Evolutionary conservation across 2,113 vertebrate genomes (phyloP).

Genomic region (Thryonomys swinderianus): DNA sequence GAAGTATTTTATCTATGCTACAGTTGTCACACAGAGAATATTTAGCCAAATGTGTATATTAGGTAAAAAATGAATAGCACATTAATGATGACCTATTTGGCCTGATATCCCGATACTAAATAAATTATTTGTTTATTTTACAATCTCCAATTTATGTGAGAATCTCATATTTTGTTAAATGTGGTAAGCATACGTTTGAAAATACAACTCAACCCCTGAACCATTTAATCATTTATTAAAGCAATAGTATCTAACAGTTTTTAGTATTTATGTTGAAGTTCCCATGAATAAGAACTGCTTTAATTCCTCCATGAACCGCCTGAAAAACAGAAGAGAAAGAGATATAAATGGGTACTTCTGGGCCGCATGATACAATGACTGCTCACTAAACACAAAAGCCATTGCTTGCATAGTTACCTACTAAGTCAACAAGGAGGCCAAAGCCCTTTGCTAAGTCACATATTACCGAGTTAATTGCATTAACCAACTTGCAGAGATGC

Average conservation of each 20-base stretch:
- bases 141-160: background rate
- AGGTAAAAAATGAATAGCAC: background rate
- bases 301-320: background rate
- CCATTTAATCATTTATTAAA: background rate
- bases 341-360: background rate
- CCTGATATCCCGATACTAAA: background rate
- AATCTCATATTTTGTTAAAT: background rate
- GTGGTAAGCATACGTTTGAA: background rate
- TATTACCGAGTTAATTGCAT: no score
- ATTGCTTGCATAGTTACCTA: accelerated
- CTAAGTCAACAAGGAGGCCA: no score
- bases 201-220: background rate
- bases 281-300: background rate
- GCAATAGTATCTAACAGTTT: background rate
- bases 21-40: background rate
- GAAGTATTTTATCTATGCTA: conserved; percentile 5
- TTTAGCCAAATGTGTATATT: background rate
- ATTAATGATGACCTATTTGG: background rate
- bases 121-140: background rate
- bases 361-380: background rate
- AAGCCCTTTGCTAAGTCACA: background rate
- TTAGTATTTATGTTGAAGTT: background rate
- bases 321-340: background rate
- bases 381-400: background rate
- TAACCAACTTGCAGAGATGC: background rate